Base-by-base conservation (phyloP, 2,113 vertebrate genomes). In the Pimephales promelas region DNA sequence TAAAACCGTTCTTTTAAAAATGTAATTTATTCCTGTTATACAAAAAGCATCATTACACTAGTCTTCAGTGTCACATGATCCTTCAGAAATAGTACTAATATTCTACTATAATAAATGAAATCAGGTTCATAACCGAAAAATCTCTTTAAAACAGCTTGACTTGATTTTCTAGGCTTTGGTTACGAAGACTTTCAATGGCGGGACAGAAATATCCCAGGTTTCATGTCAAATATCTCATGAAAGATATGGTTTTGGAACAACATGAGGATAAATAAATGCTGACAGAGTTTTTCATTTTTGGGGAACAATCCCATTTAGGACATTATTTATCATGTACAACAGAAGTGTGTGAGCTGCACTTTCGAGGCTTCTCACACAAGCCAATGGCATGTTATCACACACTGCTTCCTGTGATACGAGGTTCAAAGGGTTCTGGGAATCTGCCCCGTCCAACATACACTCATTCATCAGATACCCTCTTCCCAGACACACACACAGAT, bases 361-460 rank as follows among this genome's bases (percentile, higher is more conserved):
- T 75, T 59, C 2, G 24, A 85, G 57, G 47, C 43, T 43, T 92
- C 91, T 85, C 86, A 88, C 49, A 80, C 86, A 91, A 89, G 84
- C 90, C 92, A 90, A 88, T 91, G 91, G 90, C 92, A 92, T 89
- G 88, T 90, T 92, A 91, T 92, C 90, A 90, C 84, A 80, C 43
- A 86, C 89, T 91, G 89, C 87, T 89, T 90, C 88, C 91, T 91
- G 90, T 87, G 89, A 93, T 91, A 92, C 66, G 64, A 28, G 88
- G 91, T 93, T 92, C 92, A 93, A 93, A 92, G 88, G 22, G 72
- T 75, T 87, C 84, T 82, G 86, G 90, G 90, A 93, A 91, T 91
- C 66, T 85, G 90, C 86, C 88, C 88, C 88, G 82, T 84, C 52
- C 86, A 92, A 79, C 88, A 90, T 90, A 88, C 91, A 89, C 87